Percentiles rank a stretch among this genome's conserved stretches.
Evolutionary conservation across 2,113 vertebrate genomes (phyloP).

Genomic region (Xerus inauris): DNA sequence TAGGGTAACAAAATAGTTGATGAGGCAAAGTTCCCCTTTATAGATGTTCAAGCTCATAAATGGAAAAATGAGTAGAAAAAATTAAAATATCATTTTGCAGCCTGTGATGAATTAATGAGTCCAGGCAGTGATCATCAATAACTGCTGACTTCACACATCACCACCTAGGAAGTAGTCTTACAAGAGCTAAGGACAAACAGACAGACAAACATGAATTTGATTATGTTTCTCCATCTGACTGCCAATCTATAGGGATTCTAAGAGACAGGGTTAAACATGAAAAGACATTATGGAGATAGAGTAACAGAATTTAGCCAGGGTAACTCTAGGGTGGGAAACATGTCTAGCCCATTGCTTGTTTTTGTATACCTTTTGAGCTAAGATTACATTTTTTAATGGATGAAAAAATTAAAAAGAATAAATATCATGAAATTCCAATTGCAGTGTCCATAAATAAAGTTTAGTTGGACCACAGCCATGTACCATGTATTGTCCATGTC

Average conservation of each 20-base stretch:
- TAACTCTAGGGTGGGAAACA: background rate
- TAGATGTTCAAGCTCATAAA: background rate
- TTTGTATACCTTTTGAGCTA: background rate
- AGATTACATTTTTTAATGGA: slow-evolving; percentile 17
- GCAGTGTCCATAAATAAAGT: background rate
- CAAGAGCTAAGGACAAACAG: background rate
- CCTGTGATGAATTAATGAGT: background rate
- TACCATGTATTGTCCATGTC: background rate
- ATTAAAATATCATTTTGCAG: background rate
- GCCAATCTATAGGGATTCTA: background rate
- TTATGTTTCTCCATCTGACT: background rate
- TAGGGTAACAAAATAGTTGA: slow-evolving; percentile 10
- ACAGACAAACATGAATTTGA: background rate
- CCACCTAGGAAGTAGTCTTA: background rate
- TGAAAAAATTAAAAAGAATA: background rate
- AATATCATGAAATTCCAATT: background rate
- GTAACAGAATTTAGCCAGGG: background rate
- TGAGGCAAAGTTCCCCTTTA: background rate
- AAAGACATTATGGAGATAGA: background rate
- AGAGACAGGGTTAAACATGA: background rate
- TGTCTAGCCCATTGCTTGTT: background rate
- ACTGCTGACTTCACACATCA: background rate
- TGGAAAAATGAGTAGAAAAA: background rate
- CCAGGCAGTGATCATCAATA: background rate
- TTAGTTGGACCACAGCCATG: background rate